Evolutionary conservation across 2,113 vertebrate species (phyloP).

Genomic region (Pygoscelis adeliae): DNA sequence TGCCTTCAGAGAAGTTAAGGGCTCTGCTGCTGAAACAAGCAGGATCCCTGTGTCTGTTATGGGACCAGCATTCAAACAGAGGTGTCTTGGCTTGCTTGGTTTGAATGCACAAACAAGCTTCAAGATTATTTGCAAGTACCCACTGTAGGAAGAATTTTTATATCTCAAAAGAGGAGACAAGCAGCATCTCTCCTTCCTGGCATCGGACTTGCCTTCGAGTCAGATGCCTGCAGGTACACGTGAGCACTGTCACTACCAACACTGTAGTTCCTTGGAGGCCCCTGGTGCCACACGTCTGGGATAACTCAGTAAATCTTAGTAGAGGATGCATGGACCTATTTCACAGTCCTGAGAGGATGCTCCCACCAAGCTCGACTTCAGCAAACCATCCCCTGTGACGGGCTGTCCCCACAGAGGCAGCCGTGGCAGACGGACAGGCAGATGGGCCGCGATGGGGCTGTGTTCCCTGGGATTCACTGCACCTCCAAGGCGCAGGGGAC

Average conservation of each 20-base stretch:
- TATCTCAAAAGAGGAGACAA: neutral
- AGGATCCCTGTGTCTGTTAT: neutral
- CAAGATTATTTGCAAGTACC: neutral
- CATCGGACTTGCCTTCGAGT: fast-evolving
- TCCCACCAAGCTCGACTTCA: neutral
- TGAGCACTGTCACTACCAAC: neutral
- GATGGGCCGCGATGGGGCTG: fast-evolving
- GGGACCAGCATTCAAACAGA: neutral
- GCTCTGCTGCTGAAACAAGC: neutral
- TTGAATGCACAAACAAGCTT: neutral
- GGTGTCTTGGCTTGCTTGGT: neutral
- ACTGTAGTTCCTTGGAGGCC: neutral
- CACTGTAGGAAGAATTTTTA: neutral
- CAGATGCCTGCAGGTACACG: fast-evolving
- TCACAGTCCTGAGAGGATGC: neutral
- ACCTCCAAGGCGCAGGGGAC: fast-evolving
- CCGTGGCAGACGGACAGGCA: neutral
- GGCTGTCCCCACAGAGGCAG: neutral
- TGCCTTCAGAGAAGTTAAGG: neutral
- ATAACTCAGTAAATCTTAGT: neutral
- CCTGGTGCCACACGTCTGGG: fast-evolving
- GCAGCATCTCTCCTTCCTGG: neutral
- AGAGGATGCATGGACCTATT: neutral
- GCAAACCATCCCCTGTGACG: neutral
- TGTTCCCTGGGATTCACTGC: neutral